phyloP scores from a whole-genome alignment of 2,888 invertebrate genomes.

The Troglohyphantes excavatus region DNA sequence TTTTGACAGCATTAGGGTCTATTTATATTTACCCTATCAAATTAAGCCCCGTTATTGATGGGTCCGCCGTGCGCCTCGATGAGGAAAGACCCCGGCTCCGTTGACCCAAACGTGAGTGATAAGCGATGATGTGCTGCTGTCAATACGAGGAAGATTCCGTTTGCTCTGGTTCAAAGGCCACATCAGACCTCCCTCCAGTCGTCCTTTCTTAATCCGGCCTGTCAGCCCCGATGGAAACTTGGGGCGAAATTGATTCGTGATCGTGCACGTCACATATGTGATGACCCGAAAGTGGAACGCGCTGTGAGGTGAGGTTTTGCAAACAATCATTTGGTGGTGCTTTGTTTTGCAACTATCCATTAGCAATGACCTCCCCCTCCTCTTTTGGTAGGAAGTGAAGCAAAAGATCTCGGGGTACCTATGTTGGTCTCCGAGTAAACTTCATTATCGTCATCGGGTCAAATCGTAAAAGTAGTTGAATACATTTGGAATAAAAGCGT shows the following conservation, averaged over 20 bases:
- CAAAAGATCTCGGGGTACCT: background rate
- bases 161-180: conserved; percentile 61
- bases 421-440: no score
- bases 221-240: conserved; percentile 22
- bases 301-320: conserved; percentile 5
- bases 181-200: conserved; percentile 26
- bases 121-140: conserved; percentile 63
- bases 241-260: conserved; percentile 37
- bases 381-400: background rate
- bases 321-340: conserved; percentile 31
- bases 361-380: background rate
- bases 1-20: background rate
- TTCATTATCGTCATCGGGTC: no score
- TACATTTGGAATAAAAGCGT: no score
- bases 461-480: no score
- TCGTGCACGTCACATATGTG: background rate
- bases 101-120: conserved; percentile 67
- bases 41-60: background rate
- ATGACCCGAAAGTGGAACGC: conserved; percentile 36
- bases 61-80: background rate
- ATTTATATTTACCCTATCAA: background rate
- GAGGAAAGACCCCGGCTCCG: conserved; percentile 5
- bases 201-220: conserved; percentile 53
- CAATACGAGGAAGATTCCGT: conserved; percentile 67
- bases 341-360: conserved; percentile 35